These are phyloP conservation scores for Neolamprologus multifasciatus DNA, from an alignment of 2,797 vertebrate genomes.

Conservation along the genomic window DNA sequence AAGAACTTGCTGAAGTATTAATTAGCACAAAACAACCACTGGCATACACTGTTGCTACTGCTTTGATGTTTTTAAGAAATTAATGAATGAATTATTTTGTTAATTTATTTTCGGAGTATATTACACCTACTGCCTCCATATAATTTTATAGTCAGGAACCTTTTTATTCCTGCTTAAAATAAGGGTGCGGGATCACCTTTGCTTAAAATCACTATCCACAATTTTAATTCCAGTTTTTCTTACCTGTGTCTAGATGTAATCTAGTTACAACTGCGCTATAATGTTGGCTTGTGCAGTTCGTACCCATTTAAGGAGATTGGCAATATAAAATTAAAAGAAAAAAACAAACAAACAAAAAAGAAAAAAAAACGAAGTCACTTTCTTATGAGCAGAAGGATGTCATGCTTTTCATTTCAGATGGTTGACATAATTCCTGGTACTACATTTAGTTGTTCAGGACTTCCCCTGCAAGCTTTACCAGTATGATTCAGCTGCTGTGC, in stretches of 20 bases:
- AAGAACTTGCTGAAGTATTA: background rate
- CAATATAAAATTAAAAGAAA: background rate
- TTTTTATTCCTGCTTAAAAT: background rate
- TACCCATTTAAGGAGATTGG: background rate
- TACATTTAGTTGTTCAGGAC: background rate
- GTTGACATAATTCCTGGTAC: background rate
- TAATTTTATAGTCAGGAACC: background rate
- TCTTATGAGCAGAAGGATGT: background rate
- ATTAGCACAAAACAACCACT: background rate
- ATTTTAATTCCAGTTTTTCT: background rate
- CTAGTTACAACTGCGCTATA: background rate
- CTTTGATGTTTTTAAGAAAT: background rate
- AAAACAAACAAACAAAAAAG: background rate
- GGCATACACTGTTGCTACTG: background rate
- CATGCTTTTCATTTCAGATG: background rate
- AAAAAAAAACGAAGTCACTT: background rate
- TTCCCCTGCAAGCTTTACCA: background rate
- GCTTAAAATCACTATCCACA: background rate
- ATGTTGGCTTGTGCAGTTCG: background rate
- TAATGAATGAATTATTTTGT: background rate
- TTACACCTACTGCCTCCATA: background rate
- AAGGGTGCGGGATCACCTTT: fast-evolving
- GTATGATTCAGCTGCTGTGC: background rate
- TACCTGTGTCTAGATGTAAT: background rate
- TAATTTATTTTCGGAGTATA: background rate